Conservation (phyloP, 1,140 invertebrate species). For the Drosophila micromelanica region DNA sequence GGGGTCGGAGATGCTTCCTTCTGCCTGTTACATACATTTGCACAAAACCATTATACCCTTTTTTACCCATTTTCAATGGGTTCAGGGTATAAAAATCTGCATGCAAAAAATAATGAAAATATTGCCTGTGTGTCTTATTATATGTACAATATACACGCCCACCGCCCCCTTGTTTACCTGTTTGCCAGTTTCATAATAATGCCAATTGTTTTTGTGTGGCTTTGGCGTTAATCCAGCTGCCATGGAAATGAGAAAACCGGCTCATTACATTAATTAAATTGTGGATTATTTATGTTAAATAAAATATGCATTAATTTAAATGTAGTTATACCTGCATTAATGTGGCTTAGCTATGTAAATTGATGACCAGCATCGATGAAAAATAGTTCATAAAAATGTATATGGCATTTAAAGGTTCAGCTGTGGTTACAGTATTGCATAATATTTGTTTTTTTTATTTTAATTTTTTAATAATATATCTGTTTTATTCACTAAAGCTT, state of each 20-base stretch:
- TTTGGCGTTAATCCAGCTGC: slow-evolving; percentile 54
- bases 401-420: no score
- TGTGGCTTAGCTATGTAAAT: slow-evolving; percentile 72
- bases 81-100: not conserved
- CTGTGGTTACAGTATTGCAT: no score
- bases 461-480: no score
- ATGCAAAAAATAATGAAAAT: not conserved
- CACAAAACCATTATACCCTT: no score
- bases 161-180: not conserved
- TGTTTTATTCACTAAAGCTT: no score
- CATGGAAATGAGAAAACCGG: slow-evolving; percentile 52
- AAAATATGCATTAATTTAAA: slow-evolving; percentile 70
- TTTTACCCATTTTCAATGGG: no score
- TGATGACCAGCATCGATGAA: slow-evolving; percentile 32
- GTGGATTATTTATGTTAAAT: slow-evolving; percentile 76
- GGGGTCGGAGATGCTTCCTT: no score
- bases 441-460: no score
- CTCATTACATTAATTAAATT: slow-evolving; percentile 72
- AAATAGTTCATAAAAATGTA: not conserved
- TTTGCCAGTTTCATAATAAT: slow-evolving; percentile 28
- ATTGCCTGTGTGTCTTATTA: not conserved
- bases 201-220: slow-evolving; percentile 47
- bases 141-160: not conserved
- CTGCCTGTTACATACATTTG: no score
- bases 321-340: slow-evolving; percentile 65